Percentiles rank a stretch among this genome's conserved stretches.
Evolutionary conservation across 2,113 vertebrate genomes (phyloP).

Genomic region (Lepidothrix coronata): DNA sequence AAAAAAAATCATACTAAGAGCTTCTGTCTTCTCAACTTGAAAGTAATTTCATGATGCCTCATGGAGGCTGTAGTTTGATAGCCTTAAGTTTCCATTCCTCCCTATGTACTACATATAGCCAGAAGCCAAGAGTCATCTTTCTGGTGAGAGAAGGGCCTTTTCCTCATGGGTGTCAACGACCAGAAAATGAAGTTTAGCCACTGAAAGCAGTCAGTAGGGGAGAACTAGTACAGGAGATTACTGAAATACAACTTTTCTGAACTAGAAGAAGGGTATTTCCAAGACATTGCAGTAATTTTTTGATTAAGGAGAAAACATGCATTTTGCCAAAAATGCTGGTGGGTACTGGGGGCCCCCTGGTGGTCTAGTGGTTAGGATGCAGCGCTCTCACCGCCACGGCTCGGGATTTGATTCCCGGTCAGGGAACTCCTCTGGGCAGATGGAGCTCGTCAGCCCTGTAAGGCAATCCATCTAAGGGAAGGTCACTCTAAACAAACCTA

Average conservation of each 20-base stretch:
- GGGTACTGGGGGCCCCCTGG: too few relatives aligned
- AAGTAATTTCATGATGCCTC: background rate
- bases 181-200: background rate
- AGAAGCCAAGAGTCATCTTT: background rate
- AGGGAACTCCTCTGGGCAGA: too few relatives aligned
- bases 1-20: background rate
- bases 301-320: background rate
- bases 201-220: background rate
- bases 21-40: background rate
- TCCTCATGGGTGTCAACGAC: background rate
- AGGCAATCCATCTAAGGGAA: too few relatives aligned
- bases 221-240: background rate
- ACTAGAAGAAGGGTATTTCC: background rate
- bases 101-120: too few relatives aligned
- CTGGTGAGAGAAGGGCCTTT: background rate
- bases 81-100: background rate
- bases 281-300: background rate
- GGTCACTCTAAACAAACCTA: too few relatives aligned
- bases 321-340: background rate
- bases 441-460: too few relatives aligned
- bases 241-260: background rate
- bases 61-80: background rate
- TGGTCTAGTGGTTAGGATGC: too few relatives aligned
- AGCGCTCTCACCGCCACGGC: too few relatives aligned
- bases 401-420: too few relatives aligned